Conservation (phyloP, 2,113 vertebrate genomes). For the Macheiramphus alcinus region DNA sequence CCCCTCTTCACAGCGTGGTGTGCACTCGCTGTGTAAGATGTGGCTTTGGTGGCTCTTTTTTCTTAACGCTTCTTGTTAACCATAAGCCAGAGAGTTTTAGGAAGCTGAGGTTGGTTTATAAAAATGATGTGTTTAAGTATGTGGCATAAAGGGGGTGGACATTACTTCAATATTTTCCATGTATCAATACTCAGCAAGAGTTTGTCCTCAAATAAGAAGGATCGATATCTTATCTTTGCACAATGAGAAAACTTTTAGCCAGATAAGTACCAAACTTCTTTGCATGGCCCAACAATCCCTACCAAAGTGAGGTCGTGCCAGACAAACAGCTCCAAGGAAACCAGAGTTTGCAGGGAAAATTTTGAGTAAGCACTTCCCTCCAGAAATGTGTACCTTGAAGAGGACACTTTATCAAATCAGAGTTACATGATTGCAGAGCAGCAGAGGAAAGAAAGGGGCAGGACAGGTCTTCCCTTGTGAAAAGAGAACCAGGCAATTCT, state of each 20-base stretch:
- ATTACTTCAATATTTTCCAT: not conserved
- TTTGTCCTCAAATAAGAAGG: not conserved
- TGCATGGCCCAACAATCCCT: not conserved
- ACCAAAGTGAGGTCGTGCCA: rapidly evolving
- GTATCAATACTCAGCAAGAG: not conserved
- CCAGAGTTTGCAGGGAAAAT: not conserved
- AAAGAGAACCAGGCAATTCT: not conserved
- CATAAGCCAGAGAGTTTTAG: not conserved
- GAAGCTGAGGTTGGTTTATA: not conserved
- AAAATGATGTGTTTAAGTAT: not conserved
- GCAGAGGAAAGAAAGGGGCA: not conserved
- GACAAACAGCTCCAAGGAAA: not conserved
- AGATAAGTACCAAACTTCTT: not conserved
- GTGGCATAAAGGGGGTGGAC: rapidly evolving
- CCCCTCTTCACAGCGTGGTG: not conserved
- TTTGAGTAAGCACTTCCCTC: not conserved
- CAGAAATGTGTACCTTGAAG: not conserved
- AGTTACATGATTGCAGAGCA: not conserved
- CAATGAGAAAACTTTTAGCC: not conserved
- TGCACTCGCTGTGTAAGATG: not conserved
- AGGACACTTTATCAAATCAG: not conserved
- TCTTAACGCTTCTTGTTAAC: not conserved
- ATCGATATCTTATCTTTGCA: not conserved
- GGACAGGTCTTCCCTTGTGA: not conserved
- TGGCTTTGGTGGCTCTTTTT: not conserved